phyloP scores from a whole-genome alignment of 2,113 vertebrate genomes.

The Burhinus oedicnemus region DNA sequence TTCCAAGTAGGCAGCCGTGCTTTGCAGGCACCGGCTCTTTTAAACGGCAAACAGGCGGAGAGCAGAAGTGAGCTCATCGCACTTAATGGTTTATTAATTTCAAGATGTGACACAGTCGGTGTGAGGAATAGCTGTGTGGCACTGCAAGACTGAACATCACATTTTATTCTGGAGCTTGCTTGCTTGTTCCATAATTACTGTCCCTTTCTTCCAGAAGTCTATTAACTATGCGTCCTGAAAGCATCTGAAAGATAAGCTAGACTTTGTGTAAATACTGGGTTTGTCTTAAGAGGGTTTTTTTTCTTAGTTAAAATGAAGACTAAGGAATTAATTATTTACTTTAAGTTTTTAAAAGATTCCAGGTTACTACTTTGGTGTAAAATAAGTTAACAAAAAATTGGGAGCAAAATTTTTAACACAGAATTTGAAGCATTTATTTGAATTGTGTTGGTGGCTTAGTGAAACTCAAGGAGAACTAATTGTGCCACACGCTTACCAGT shows the following conservation, averaged over 20 bases:
- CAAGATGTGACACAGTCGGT: fast-evolving
- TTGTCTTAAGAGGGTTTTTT: neutral
- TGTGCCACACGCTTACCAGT: too few relatives aligned
- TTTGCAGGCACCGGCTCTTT: neutral
- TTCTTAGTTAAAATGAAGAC: neutral
- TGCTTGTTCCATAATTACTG: too few relatives aligned
- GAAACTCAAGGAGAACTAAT: too few relatives aligned
- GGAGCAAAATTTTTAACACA: neutral
- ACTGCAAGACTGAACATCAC: neutral
- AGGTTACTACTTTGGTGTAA: neutral
- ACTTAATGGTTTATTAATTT: neutral
- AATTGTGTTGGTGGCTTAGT: neutral
- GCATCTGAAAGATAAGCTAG: neutral
- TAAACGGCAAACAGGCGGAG: too few relatives aligned
- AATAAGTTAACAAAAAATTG: too few relatives aligned
- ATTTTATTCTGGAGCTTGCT: neutral
- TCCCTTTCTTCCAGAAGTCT: neutral
- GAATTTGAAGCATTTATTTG: neutral
- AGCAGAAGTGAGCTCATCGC: neutral
- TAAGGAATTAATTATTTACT: neutral
- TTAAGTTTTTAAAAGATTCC: neutral
- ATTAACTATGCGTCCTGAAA: neutral
- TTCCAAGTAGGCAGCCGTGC: neutral
- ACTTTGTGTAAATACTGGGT: neutral
- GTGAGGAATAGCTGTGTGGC: neutral